Conservation (phyloP, 1,140 invertebrate genomes). For the Drosophila biarmipes region DNA sequence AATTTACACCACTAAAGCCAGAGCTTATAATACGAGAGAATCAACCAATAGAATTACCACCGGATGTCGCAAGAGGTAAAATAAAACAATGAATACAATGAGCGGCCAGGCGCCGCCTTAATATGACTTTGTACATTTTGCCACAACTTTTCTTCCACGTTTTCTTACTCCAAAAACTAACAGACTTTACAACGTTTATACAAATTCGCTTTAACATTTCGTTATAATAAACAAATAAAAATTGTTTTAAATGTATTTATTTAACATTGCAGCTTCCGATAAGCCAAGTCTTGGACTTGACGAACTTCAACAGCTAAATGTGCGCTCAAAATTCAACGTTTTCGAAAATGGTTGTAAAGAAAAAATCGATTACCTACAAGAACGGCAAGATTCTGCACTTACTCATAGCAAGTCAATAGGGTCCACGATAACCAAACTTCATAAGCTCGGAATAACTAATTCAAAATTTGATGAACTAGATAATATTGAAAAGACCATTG, state of each 20-base stretch:
- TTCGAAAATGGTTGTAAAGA: slow-evolving; percentile 88
- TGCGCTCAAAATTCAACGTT: slow-evolving; percentile 94
- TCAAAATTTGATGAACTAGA: slow-evolving; percentile 63
- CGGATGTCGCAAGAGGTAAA: slow-evolving; percentile 91
- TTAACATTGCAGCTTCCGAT: slow-evolving; percentile 88
- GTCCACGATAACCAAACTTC: slow-evolving; percentile 92
- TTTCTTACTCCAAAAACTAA: too few species aligned
- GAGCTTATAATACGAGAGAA: slow-evolving; percentile 97
- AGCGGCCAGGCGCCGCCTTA: too few species aligned
- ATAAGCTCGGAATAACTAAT: slow-evolving; percentile 92
- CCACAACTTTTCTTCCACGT: too few species aligned
- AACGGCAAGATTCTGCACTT: slow-evolving; percentile 70
- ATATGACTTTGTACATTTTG: too few species aligned
- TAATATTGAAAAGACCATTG: not conserved
- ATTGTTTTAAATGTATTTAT: not conserved
- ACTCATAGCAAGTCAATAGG: slow-evolving; percentile 91
- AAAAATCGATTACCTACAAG: slow-evolving; percentile 6
- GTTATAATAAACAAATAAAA: not conserved
- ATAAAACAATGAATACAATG: too few species aligned
- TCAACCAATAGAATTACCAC: slow-evolving; percentile 93
- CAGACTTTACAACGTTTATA: too few species aligned
- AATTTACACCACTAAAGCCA: slow-evolving; percentile 89
- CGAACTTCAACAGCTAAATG: slow-evolving; percentile 92
- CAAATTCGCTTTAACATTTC: too few species aligned
- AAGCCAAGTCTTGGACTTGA: slow-evolving; percentile 95